A percentile compares a stretch with the other conserved stretches of the same genome.
Evolutionary conservation across 1,140 invertebrate species (phyloP).

Genomic region (Drosophila saltans): DNA sequence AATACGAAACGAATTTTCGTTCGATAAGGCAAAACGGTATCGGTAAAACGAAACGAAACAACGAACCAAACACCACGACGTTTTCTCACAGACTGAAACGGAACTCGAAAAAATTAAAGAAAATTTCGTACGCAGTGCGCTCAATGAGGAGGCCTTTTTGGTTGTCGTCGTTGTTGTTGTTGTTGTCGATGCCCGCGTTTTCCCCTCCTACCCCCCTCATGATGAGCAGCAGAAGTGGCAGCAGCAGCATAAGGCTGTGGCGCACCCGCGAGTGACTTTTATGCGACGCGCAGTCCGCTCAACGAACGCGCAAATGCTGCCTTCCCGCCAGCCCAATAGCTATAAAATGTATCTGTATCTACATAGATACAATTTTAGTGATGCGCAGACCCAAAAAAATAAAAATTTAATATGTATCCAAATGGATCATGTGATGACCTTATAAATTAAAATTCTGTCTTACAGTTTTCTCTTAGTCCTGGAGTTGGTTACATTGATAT

Average conservation of each 20-base stretch:
- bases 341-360: constrained; percentile 70
- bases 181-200: no score
- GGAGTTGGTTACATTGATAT: no score
- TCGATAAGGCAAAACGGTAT: constrained; percentile 48
- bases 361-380: constrained; percentile 55
- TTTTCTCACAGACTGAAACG: constrained; percentile 76
- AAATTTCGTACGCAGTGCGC: constrained; percentile 76
- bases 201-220: neutral
- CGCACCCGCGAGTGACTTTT: constrained; percentile 79
- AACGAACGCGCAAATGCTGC: constrained; percentile 47
- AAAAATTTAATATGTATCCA: no score
- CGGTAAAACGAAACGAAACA: constrained; percentile 4
- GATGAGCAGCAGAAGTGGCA: constrained; percentile 15
- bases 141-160: constrained; percentile 45
- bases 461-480: no score
- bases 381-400: constrained; percentile 43
- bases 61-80: constrained; percentile 67
- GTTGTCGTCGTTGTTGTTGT: neutral
- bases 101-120: constrained; percentile 60
- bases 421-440: no score
- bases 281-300: constrained; percentile 46
- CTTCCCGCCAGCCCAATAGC: constrained; percentile 60
- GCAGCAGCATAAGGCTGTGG: constrained; percentile 58
- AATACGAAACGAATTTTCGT: constrained; percentile 50
- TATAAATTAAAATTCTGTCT: no score